phyloP scores from a whole-genome alignment of 2,113 vertebrate species.

The Sakesphorus luctuosus region DNA sequence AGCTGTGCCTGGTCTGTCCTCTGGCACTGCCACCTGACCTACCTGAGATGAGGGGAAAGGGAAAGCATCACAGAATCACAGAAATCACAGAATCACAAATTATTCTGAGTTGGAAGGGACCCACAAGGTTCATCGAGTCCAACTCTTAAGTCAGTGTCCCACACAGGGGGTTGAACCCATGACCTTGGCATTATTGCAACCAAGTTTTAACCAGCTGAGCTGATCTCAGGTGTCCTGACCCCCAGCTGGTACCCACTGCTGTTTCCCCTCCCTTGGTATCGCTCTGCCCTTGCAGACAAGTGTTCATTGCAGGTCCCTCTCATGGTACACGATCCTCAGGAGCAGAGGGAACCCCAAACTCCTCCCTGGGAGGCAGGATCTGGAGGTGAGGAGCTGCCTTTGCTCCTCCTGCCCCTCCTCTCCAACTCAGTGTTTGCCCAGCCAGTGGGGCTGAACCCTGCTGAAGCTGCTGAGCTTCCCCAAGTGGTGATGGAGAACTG shows the following conservation, averaged over 20 bases:
- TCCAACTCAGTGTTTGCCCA: background rate
- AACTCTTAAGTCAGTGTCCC: too few relatives aligned
- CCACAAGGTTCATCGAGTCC: too few relatives aligned
- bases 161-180: too few relatives aligned
- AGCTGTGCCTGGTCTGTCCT: background rate
- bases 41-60: background rate
- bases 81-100: too few relatives aligned
- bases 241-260: background rate
- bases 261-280: background rate
- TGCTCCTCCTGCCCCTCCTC: background rate
- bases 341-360: background rate
- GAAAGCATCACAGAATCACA: too few relatives aligned
- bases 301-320: background rate
- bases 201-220: too few relatives aligned
- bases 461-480: background rate
- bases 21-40: background rate
- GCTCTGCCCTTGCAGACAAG: background rate
- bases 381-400: background rate
- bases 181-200: too few relatives aligned
- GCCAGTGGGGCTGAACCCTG: background rate
- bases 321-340: background rate
- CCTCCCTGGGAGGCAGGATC: background rate
- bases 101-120: too few relatives aligned
- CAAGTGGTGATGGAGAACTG: background rate
- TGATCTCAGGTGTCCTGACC: background rate